Evolutionary conservation across 1,140 invertebrate species (phyloP), one percentile per base, ranked within the genome.

Genomic region (Pseudoatta argentina): DNA sequence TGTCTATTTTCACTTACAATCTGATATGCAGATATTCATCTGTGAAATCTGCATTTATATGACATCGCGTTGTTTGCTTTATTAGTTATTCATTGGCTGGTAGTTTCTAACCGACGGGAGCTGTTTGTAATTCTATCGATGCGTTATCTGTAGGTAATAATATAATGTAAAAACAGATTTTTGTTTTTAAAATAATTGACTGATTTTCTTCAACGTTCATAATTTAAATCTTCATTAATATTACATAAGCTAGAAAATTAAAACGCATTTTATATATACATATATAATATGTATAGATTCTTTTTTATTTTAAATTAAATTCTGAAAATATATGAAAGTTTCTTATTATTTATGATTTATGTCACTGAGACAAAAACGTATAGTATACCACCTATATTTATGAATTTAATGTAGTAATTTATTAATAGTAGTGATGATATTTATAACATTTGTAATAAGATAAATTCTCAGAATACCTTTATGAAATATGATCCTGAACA

Each of bases 61-160:
- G 64, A 44, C 34, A 5, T 57, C 53, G 14, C 48, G 30, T 79
- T 55, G 63, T 39, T 57, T 61, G 34, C 34, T 53, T 71, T 81
- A 44, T 57, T 51, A 66, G 30, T 81, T 71, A 81, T 81, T 81
- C 64, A 81, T 81, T 81, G 51, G 34, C 66, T 21, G 64, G 30
- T 24, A 21, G 2, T 81, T 71, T 81, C 16, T 48, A 21, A 24
- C 5, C 30, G 34, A 57, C 48, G 12, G n/a, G 14, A 57, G 10
- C 14, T 44, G 39, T 48, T 57, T 18, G 27, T 44, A 44, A 81
- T 57, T 14, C 30, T n/a, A 16, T 3, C 21, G 51, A 1, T 44
- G 53, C 3, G 34, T 71, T 59, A 71, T 81, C 69, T 71, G 16
- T 4, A n/a, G 14, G 4, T 24, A 44, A 59, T 76, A 67, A 79